Percentiles rank a stretch among this genome's conserved stretches.
These are phyloP conservation scores for Kradibia gibbosae DNA, from an alignment of 1,140 invertebrate genomes.

Conservation along the genomic window DNA sequence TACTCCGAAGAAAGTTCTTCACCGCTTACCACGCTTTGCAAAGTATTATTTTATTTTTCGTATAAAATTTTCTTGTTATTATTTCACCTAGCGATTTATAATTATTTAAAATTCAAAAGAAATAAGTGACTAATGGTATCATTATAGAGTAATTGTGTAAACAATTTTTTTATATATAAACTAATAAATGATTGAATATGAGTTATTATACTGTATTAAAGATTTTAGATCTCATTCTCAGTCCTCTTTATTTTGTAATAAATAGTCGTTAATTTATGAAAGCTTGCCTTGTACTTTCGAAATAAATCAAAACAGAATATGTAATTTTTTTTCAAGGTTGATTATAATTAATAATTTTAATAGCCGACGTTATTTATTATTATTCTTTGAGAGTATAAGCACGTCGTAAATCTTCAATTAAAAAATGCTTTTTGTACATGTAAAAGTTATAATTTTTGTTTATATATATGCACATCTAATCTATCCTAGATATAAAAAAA, in stretches of 20 bases:
- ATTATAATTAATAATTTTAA: neutral
- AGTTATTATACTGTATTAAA: neutral
- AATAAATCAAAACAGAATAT: conserved; percentile 8
- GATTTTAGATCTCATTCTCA: neutral
- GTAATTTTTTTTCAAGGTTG: neutral
- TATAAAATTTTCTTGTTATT: neutral
- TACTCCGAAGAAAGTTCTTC: neutral
- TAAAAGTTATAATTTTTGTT: too few species aligned
- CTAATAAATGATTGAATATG: too few species aligned
- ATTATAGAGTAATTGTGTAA: too few species aligned
- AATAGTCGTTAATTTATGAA: neutral
- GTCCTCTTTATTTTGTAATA: neutral
- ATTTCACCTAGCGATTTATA: too few species aligned
- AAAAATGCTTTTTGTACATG: too few species aligned
- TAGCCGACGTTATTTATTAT: neutral
- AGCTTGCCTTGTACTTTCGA: neutral
- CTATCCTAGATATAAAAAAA: too few species aligned
- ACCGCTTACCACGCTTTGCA: neutral
- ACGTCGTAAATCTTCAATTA: neutral
- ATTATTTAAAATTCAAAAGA: too few species aligned
- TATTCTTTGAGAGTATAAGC: neutral
- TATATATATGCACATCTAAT: too few species aligned
- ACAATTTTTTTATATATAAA: too few species aligned
- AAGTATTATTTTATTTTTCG: neutral
- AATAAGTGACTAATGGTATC: too few species aligned